These are phyloP conservation scores for Tetramorium simillimum DNA, from an alignment of 1,140 invertebrate genomes.

Conservation along the genomic window DNA sequence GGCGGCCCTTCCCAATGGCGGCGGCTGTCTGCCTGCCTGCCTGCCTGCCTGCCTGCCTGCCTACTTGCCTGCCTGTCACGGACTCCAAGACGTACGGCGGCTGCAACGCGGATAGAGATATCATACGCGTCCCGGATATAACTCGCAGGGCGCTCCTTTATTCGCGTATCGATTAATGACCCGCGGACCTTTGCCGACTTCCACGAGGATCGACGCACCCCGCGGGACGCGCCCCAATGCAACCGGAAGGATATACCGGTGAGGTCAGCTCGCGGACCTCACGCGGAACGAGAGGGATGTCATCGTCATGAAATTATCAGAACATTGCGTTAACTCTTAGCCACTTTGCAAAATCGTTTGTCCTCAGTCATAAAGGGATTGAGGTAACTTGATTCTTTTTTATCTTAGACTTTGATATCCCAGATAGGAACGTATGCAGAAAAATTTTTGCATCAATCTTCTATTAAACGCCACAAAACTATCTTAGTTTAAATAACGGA, in stretches of 20 bases:
- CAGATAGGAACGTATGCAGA: neutral
- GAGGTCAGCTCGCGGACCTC: neutral
- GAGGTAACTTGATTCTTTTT: neutral
- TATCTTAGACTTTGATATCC: neutral
- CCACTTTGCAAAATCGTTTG: neutral
- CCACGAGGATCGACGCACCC: constrained; percentile 53
- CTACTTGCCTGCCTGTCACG: constrained; percentile 73
- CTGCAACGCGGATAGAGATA: constrained; percentile 75
- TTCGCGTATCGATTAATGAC: constrained; percentile 80
- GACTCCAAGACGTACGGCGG: constrained; percentile 78
- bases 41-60: constrained; percentile 20
- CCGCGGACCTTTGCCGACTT: constrained; percentile 62
- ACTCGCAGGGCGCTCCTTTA: constrained; percentile 75
- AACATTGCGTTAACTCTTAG: neutral
- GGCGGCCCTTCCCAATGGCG: constrained; percentile 64
- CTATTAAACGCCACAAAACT: neutral
- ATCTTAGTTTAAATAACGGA: neutral
- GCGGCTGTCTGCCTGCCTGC: constrained; percentile 57
- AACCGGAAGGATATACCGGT: constrained; percentile 36
- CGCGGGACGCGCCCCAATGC: constrained; percentile 27
- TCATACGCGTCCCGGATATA: constrained; percentile 76
- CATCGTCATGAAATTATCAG: constrained; percentile 2
- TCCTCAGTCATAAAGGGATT: neutral
- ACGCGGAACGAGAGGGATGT: constrained; percentile 1
- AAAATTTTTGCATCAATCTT: no score